A percentile compares a stretch with the other conserved stretches of the same genome.
phyloP scores from a whole-genome alignment of 2,888 invertebrate species.

The Lepetodrilus schrolli region DNA sequence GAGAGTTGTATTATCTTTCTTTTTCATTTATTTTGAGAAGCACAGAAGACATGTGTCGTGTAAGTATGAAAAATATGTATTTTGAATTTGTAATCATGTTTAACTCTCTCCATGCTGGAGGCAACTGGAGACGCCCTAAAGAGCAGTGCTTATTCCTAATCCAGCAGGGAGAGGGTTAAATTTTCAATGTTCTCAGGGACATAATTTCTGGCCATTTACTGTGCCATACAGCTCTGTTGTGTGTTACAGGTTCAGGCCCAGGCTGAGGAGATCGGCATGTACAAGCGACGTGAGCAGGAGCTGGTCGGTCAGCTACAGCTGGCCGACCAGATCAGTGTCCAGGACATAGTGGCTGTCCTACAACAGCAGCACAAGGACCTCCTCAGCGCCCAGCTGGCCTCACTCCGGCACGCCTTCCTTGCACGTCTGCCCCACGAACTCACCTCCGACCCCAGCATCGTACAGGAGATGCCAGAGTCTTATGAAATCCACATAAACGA shows the following conservation, averaged over 20 bases:
- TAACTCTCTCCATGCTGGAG: too few relatives aligned
- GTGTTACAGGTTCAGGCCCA: conserved; percentile 47
- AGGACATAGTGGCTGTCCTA: conserved; percentile 52
- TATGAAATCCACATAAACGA: neutral
- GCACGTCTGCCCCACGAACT: conserved; percentile 6
- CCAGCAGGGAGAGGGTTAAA: too few relatives aligned
- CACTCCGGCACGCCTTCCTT: conserved; percentile 46
- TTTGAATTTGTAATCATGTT: too few relatives aligned
- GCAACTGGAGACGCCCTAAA: too few relatives aligned
- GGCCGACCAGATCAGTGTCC: conserved; percentile 51
- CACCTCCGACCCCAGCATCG: neutral
- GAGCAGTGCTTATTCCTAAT: too few relatives aligned
- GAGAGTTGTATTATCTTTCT: too few relatives aligned
- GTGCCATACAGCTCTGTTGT: neutral
- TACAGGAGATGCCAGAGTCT: neutral
- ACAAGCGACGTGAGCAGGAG: conserved; percentile 56
- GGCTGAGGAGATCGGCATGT: conserved; percentile 43
- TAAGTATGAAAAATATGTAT: too few relatives aligned
- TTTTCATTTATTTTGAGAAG: too few relatives aligned
- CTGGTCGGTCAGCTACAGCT: conserved; percentile 51
- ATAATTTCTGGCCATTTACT: neutral
- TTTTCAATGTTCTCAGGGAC: too few relatives aligned
- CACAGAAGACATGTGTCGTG: too few relatives aligned
- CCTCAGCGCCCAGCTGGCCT: conserved; percentile 53
- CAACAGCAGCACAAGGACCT: conserved; percentile 57